Conservation (phyloP, 2,888 invertebrate genomes). For the Tetheella fluctuosa region DNA sequence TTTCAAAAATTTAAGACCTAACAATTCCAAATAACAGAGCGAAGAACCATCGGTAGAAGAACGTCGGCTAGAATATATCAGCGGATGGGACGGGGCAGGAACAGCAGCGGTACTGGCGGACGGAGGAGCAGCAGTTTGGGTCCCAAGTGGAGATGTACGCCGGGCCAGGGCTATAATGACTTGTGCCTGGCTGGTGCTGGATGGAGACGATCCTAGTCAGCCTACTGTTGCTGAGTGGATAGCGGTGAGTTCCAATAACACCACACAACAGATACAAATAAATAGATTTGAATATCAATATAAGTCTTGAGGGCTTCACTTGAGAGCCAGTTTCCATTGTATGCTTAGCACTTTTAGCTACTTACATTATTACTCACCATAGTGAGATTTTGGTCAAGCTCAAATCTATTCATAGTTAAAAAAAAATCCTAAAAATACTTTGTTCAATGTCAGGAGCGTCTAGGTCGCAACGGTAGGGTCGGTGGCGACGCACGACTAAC, state of each 20-base stretch:
- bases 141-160: constrained; percentile 93
- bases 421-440: constrained; percentile 4
- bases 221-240: constrained; percentile 89
- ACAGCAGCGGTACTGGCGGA: constrained; percentile 88
- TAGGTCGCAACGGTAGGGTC: constrained; percentile 82
- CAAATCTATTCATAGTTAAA: too few species aligned
- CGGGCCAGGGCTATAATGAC: constrained; percentile 94
- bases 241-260: constrained; percentile 64
- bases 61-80: constrained; percentile 89
- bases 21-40: constrained; percentile 79
- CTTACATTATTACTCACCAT: too few species aligned
- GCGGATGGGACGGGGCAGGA: constrained; percentile 93
- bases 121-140: constrained; percentile 95
- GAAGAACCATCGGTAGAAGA: constrained; percentile 91
- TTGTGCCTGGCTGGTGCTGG: constrained; percentile 95
- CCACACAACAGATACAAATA: too few species aligned
- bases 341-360: too few species aligned
- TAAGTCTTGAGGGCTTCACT: too few species aligned
- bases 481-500: constrained; percentile 91
- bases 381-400: not conserved
- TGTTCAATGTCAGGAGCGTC: constrained; percentile 50
- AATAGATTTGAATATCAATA: too few species aligned
- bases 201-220: constrained; percentile 86
- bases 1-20: not conserved
- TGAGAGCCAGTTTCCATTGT: too few species aligned